Evolutionary conservation across 2,888 invertebrate species (phyloP).

Genomic region (Keiferia lycopersicella): DNA sequence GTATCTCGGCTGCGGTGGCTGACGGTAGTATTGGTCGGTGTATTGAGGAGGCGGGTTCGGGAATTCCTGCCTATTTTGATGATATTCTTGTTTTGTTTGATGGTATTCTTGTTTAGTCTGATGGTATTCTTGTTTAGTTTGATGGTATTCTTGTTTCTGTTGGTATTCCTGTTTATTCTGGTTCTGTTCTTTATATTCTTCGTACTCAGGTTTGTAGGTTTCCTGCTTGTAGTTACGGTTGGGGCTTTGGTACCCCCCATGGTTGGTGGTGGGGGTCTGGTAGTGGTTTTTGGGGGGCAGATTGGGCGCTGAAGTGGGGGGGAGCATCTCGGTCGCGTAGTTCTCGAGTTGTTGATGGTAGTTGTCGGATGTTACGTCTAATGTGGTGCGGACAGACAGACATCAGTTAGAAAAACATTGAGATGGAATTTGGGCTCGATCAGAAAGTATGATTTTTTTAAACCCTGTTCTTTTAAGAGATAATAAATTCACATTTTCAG

Average conservation of each 20-base stretch:
- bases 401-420: constrained; percentile 45
- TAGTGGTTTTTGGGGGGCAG: constrained; percentile 70
- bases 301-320: constrained; percentile 57
- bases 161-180: constrained; percentile 43
- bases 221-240: constrained; percentile 32
- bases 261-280: constrained; percentile 54
- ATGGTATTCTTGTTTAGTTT: constrained; percentile 29
- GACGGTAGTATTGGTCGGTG: constrained; percentile 27
- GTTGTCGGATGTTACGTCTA: constrained; percentile 69
- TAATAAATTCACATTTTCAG: too few species aligned
- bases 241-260: constrained; percentile 35
- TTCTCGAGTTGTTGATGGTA: constrained; percentile 76
- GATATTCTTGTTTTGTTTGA: constrained; percentile 36
- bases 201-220: constrained; percentile 36
- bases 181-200: constrained; percentile 42
- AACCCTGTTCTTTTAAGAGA: too few species aligned
- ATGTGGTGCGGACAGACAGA: constrained; percentile 38
- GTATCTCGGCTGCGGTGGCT: constrained; percentile 35
- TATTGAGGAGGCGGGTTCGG: constrained; percentile 35
- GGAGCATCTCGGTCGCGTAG: constrained; percentile 74
- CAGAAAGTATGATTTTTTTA: constrained; percentile 32
- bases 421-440: constrained; percentile 31
- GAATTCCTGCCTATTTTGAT: constrained; percentile 36
- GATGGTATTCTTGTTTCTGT: constrained; percentile 36
- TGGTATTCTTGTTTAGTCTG: constrained; percentile 41